Evolutionary conservation across 2,888 invertebrate genomes (phyloP).

Genomic region (Mylabris sibirica): DNA sequence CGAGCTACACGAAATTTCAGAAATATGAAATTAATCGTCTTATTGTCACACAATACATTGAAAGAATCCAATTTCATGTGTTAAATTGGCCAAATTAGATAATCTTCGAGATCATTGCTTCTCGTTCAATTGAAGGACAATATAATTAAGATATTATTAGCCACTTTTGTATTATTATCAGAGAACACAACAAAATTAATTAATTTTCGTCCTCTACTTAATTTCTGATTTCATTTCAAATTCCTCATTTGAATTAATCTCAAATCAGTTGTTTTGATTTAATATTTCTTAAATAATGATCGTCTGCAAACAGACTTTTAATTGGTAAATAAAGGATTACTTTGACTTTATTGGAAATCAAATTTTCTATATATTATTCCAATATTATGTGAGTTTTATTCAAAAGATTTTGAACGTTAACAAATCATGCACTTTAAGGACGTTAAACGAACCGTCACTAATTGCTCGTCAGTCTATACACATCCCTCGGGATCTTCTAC

Average conservation of each 20-base stretch:
- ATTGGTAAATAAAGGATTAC: too few species aligned
- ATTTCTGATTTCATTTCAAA: neutral
- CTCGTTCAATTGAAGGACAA: neutral
- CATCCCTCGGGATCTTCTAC: conserved; percentile 3
- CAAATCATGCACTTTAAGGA: conserved; percentile 5
- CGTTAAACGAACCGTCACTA: conserved; percentile 3
- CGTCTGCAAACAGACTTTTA: too few species aligned
- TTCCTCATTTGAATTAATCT: neutral
- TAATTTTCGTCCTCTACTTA: too few species aligned
- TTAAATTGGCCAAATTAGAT: neutral
- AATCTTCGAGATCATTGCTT: neutral
- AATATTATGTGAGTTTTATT: neutral
- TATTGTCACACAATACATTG: too few species aligned
- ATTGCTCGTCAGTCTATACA: neutral
- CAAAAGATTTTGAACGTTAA: neutral
- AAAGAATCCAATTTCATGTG: too few species aligned
- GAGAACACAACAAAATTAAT: neutral
- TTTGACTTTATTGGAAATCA: neutral
- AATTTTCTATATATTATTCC: neutral
- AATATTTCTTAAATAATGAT: too few species aligned
- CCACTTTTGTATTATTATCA: neutral
- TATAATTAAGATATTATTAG: neutral
- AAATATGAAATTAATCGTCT: too few species aligned
- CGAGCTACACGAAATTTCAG: too few species aligned
- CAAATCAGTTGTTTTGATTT: too few species aligned